Evolutionary conservation across 2,113 vertebrate genomes (phyloP).

Genomic region (Melanerpes aurifrons): DNA sequence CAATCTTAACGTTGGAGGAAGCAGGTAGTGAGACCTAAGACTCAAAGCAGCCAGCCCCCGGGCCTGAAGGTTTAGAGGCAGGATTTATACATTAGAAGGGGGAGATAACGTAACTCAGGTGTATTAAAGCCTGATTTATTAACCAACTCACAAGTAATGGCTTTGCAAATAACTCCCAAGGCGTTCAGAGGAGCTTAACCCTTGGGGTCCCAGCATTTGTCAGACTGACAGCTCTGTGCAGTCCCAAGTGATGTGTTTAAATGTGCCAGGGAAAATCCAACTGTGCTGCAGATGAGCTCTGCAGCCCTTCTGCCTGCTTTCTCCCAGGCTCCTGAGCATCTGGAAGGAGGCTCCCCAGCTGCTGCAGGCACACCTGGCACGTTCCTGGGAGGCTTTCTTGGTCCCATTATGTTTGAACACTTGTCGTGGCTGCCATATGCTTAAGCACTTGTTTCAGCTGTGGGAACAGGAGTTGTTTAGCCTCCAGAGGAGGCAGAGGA

Average conservation of each 20-base stretch:
- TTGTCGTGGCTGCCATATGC: fast-evolving
- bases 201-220: slow-evolving; percentile 2
- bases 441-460: too few species aligned
- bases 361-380: not conserved
- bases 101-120: slow-evolving; percentile 71
- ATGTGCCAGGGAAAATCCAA: not conserved
- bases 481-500: too few species aligned
- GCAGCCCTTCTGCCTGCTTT: not conserved
- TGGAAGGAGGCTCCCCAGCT: not conserved
- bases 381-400: not conserved
- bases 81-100: slow-evolving; percentile 64
- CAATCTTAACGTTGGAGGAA: slow-evolving; percentile 52
- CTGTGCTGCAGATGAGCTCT: not conserved
- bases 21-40: slow-evolving; percentile 65
- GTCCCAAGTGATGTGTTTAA: not conserved
- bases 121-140: slow-evolving; percentile 74
- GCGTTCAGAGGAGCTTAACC: slow-evolving; percentile 55
- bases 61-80: slow-evolving; percentile 66
- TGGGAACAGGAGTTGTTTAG: too few species aligned
- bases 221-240: slow-evolving; percentile 12
- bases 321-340: too few species aligned
- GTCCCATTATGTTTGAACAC: not conserved
- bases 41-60: slow-evolving; percentile 64
- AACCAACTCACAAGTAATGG: slow-evolving; percentile 67
- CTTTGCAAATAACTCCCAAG: slow-evolving; percentile 70